Conservation (phyloP, 1,140 invertebrate genomes). For the Rhizoglyphus robini region DNA sequence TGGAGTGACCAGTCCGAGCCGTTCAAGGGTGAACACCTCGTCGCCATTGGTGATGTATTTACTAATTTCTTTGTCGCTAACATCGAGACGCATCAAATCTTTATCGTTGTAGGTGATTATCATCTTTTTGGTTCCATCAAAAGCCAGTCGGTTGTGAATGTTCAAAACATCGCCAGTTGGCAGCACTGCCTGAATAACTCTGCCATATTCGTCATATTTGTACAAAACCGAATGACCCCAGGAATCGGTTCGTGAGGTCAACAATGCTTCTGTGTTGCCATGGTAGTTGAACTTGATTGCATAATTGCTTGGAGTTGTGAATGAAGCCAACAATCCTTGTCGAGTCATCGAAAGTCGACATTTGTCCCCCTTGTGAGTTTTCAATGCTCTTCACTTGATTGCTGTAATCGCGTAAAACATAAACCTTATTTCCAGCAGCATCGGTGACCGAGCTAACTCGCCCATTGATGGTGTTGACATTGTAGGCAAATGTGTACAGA, state of each 20-base stretch:
- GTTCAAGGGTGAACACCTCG: neutral
- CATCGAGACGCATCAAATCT: slow-evolving; percentile 64
- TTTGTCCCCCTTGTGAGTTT: slow-evolving; percentile 81
- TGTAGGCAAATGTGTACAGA: slow-evolving; percentile 86
- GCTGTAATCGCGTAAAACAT: slow-evolving; percentile 72
- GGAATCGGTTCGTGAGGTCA: slow-evolving; percentile 53
- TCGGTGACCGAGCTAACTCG: slow-evolving; percentile 82
- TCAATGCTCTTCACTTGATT: slow-evolving; percentile 65
- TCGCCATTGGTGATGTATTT: neutral
- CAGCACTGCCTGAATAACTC: slow-evolving; percentile 64
- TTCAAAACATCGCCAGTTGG: slow-evolving; percentile 75
- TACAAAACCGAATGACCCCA: slow-evolving; percentile 54
- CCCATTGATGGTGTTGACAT: slow-evolving; percentile 88
- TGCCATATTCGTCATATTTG: slow-evolving; percentile 69
- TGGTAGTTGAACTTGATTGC: slow-evolving; percentile 54
- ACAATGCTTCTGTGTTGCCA: slow-evolving; percentile 52
- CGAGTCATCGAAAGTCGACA: slow-evolving; percentile 59
- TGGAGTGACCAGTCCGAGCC: neutral
- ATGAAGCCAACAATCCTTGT: slow-evolving; percentile 26
- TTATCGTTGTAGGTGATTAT: slow-evolving; percentile 49
- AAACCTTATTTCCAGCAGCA: slow-evolving; percentile 79
- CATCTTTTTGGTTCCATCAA: slow-evolving; percentile 26
- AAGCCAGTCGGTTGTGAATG: slow-evolving; percentile 37
- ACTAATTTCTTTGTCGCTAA: slow-evolving; percentile 64
- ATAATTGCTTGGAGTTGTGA: slow-evolving; percentile 26